Evolutionary conservation across 2,888 invertebrate species (phyloP), one percentile per base, ranked within the genome.

Genomic region (Pseudanteris insignis): DNA sequence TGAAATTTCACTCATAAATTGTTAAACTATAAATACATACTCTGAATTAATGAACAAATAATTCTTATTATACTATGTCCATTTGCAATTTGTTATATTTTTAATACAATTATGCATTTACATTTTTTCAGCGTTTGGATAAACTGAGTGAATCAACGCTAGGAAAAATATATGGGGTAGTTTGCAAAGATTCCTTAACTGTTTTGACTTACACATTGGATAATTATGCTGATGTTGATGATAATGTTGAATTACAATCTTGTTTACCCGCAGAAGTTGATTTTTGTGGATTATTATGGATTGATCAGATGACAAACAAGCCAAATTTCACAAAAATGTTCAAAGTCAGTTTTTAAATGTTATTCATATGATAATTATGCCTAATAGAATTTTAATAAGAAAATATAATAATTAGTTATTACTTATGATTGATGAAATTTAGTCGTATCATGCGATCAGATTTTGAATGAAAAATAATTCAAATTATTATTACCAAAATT

Each of bases 231-330:
- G 80, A 81, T 41, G 73, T 81, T 71, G 82, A 82, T 81, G 81
- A 60, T 6, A 28, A 11, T 63, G 81, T 80, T 28, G 81, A 83
- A 63, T 74, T 88, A 26, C 83, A 86, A 63, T 82, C 88, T 14
- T 86, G 87, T 70, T 85, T 91, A 70, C 91, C 92, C 9, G 87
- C 88, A 1, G 91, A 91, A 77, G 80, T 91, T 57, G 90, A 91
- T 80, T 81, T 90, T 38, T 91, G 90, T 75, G 92, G 91, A 14
- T 83, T 89, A 50, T 84, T 91, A 9, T 86, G 86, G 70, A 86
- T 89, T 63, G 86, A 86, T 11, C 85, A 87, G 67, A n/a, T n/a
- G n/a, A n/a, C n/a, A n/a, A 83, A 83, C 36, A 79, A 84, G 30
- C 84, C 85, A 64, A 83, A 85, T 32, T 85, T 87, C 67, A 84